These are phyloP conservation scores for Lordiphosa mommai DNA, from an alignment of 1,140 invertebrate genomes.

Conservation along the genomic window DNA sequence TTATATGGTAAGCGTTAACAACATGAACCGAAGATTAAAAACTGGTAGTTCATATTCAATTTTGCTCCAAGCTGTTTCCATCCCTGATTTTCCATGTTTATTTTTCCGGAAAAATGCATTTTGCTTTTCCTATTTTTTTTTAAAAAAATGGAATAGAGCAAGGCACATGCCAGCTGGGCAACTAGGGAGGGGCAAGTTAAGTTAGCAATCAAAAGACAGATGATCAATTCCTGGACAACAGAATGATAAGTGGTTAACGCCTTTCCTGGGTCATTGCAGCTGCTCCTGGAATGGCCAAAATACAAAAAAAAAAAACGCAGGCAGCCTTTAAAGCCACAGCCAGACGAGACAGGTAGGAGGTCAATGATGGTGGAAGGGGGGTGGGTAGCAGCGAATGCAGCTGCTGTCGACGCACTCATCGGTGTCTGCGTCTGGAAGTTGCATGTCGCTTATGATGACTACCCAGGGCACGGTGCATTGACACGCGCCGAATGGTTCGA, in stretches of 20 bases:
- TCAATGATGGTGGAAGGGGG: neutral
- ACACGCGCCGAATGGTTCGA: conserved; percentile 51
- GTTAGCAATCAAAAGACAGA: neutral
- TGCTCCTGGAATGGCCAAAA: conserved; percentile 3
- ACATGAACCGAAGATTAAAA: no score
- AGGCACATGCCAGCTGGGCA: no score
- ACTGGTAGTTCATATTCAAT: no score
- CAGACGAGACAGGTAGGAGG: conserved; percentile 4
- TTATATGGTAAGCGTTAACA: no score
- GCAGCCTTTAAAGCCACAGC: conserved; percentile 9
- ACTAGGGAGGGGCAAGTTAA: neutral
- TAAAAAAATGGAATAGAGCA: no score
- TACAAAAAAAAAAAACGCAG: neutral
- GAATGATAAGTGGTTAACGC: conserved; percentile 3
- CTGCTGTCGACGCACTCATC: conserved; percentile 46
- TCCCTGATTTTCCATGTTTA: no score
- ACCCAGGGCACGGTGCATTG: conserved; percentile 52
- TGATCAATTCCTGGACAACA: neutral
- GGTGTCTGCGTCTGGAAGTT: conserved; percentile 36
- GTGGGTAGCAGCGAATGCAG: conserved; percentile 20
- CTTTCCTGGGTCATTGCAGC: neutral
- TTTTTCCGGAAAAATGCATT: no score
- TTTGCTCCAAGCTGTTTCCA: no score
- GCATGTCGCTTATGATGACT: conserved; percentile 26
- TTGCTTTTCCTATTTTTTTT: neutral